These are phyloP conservation scores for Silvanus unidentatus DNA, from an alignment of 2,888 invertebrate genomes.

Conservation along the genomic window DNA sequence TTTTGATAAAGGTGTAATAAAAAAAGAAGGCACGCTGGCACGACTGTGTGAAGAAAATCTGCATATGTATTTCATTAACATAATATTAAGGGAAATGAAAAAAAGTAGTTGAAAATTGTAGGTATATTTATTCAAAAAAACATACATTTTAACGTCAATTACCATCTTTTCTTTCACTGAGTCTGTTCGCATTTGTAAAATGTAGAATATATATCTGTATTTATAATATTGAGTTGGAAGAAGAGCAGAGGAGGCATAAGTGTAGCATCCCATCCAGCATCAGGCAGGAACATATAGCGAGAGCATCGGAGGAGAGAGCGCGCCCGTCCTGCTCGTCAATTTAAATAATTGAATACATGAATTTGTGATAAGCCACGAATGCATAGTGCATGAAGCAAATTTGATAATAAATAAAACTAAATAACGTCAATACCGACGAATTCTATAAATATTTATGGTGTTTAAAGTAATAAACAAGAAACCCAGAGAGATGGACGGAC, in stretches of 20 bases:
- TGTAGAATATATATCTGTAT: conserved; percentile 9
- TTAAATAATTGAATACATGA: conserved; percentile 50
- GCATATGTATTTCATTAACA: no score
- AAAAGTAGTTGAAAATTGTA: conserved; percentile 28
- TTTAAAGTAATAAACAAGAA: conserved; percentile 39
- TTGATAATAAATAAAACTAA: conserved; percentile 49
- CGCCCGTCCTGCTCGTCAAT: conserved; percentile 39
- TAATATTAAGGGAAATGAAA: conserved; percentile 29
- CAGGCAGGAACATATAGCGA: not conserved
- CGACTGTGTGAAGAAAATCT: no score
- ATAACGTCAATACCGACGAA: conserved; percentile 42
- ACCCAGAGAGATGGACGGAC: conserved; percentile 16
- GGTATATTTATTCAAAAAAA: conserved; percentile 32
- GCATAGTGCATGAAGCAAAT: conserved; percentile 48
- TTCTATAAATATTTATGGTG: conserved; percentile 43
- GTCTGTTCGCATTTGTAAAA: conserved; percentile 13
- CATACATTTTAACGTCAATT: conserved; percentile 37
- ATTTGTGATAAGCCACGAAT: conserved; percentile 47
- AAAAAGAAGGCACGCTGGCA: no score
- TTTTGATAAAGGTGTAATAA: no score
- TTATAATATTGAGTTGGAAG: conserved; percentile 7
- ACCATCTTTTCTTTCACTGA: conserved; percentile 39
- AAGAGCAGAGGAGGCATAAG: conserved; percentile 24
- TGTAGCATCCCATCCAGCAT: no score
- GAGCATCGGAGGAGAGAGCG: conserved; percentile 26